Evolutionary conservation across 1,140 invertebrate genomes (phyloP).

Genomic region (Hyposmocoma kahamanoa): DNA sequence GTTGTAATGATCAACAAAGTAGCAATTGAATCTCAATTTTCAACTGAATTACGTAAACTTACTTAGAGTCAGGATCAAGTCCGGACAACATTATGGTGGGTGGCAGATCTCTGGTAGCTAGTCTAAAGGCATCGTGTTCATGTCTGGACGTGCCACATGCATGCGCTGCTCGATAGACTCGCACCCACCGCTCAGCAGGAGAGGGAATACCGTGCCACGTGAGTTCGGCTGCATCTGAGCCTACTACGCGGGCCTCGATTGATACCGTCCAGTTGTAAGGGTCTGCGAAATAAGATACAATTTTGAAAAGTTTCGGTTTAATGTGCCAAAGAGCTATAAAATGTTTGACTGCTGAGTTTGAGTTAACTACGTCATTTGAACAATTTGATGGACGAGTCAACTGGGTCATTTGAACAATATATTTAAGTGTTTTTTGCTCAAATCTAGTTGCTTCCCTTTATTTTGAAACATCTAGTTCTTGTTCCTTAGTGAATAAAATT

Average conservation of each 20-base stretch:
- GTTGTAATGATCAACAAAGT: too few species aligned
- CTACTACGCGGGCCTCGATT: slow-evolving; percentile 83
- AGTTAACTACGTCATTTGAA: too few species aligned
- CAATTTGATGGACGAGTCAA: too few species aligned
- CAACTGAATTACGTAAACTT: too few species aligned
- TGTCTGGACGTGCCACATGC: slow-evolving; percentile 86
- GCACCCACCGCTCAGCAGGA: slow-evolving; percentile 92
- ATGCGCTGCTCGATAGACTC: slow-evolving; percentile 84
- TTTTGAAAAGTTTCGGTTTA: neutral
- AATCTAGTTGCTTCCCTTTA: too few species aligned
- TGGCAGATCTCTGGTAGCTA: slow-evolving; percentile 85
- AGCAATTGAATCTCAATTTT: too few species aligned
- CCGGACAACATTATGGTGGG: slow-evolving; percentile 71
- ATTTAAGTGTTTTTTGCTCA: too few species aligned
- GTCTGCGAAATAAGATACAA: slow-evolving; percentile 75
- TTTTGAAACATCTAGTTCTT: too few species aligned
- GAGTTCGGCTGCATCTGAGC: slow-evolving; percentile 83
- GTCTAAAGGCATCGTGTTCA: slow-evolving; percentile 87
- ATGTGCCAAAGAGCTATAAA: too few species aligned
- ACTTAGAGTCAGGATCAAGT: slow-evolving; percentile 85
- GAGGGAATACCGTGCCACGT: slow-evolving; percentile 88
- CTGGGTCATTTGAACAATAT: too few species aligned
- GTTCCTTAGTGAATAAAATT: too few species aligned
- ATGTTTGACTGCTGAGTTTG: too few species aligned
- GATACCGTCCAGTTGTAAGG: slow-evolving; percentile 87